Base-by-base conservation (phyloP, 2,797 vertebrate species). In the Selene dorsalis region DNA sequence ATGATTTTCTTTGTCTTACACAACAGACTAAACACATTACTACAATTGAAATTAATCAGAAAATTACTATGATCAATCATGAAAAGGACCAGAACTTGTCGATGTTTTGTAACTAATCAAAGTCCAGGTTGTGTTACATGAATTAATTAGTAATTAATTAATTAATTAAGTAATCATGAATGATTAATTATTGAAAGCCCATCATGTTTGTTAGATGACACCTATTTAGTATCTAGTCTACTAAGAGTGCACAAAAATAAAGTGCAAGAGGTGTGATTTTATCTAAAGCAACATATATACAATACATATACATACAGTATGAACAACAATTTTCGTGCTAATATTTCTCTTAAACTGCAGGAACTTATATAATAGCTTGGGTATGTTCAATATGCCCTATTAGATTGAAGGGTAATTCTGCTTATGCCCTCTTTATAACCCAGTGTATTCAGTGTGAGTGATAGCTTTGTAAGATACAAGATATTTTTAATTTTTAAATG, bases 291-390 rank as follows among this genome's bases (percentile, higher is more conserved):
- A 11, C 16, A 16, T n/a, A n/a, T n/a, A n/a, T n/a, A n/a, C n/a
- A n/a, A n/a, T n/a, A n/a, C n/a, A n/a, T 18, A 38, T 6, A 16
- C 28, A 45, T 32, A 12, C 6, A 52, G 26, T 57, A 59, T 43
- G 43, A 79, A 20, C 77, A 65, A 79, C 58, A 41, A 45, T 52
- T 24, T 73, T 38, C 57, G 55, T 70, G 60, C 56, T 59, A 26
- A 59, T 59, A 24, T 80, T 60, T 80, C 80, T 78, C 61, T 48
- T 45, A 5, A 53, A 18, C 39, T 72, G 72, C 38, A 82, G 58
- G 83, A 77, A 69, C n/a, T 79, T 26, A 39, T 50, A 56, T 73
- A 77, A 67, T 58, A 61, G 67, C 65, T 71, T 75, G 43, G 60
- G 56, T 82, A 41, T 72, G 63, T 69, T 69, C 73, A 75, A 68